Conservation (phyloP, 2,113 vertebrate genomes). For the Takifugu flavidus region DNA sequence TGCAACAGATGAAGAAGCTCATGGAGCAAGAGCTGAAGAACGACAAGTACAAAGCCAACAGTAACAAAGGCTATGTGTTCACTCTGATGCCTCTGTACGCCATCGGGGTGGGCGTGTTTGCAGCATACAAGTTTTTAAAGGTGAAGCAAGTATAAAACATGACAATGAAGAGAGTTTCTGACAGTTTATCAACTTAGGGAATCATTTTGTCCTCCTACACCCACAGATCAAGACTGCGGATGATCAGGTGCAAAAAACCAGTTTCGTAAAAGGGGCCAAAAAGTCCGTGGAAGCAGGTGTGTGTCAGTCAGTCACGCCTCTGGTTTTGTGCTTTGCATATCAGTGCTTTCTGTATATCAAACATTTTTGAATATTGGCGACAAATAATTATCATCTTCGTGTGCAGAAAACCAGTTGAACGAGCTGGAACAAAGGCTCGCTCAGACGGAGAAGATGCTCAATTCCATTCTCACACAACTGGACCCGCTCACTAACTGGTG, state of each 20-base stretch:
- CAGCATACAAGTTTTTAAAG: slow-evolving; percentile 88
- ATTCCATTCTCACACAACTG: slow-evolving; percentile 86
- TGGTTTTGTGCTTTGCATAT: neutral
- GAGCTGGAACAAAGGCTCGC: slow-evolving; percentile 85
- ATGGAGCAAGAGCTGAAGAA: slow-evolving; percentile 83
- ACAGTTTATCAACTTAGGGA: too few relatives aligned
- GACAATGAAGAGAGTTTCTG: neutral
- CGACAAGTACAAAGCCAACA: slow-evolving; percentile 76
- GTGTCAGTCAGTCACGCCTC: neutral
- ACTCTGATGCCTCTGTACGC: slow-evolving; percentile 88
- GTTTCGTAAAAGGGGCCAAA: slow-evolving; percentile 73
- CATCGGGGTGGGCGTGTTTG: slow-evolving; percentile 85
- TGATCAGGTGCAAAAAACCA: slow-evolving; percentile 72
- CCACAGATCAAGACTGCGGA: slow-evolving; percentile 82
- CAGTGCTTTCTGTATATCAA: neutral
- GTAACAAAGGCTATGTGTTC: slow-evolving; percentile 82
- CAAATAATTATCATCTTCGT: neutral
- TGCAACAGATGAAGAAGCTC: slow-evolving; percentile 82
- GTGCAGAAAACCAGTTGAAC: slow-evolving; percentile 83
- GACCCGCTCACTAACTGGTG: slow-evolving; percentile 90
- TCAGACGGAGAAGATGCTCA: slow-evolving; percentile 89
- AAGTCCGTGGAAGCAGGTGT: slow-evolving; percentile 83
- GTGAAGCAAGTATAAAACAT: slow-evolving; percentile 46
- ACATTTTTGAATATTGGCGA: neutral
- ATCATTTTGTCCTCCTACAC: neutral